Conservation (phyloP, 2,888 invertebrate genomes). For the Drosophila multiciliata region DNA sequence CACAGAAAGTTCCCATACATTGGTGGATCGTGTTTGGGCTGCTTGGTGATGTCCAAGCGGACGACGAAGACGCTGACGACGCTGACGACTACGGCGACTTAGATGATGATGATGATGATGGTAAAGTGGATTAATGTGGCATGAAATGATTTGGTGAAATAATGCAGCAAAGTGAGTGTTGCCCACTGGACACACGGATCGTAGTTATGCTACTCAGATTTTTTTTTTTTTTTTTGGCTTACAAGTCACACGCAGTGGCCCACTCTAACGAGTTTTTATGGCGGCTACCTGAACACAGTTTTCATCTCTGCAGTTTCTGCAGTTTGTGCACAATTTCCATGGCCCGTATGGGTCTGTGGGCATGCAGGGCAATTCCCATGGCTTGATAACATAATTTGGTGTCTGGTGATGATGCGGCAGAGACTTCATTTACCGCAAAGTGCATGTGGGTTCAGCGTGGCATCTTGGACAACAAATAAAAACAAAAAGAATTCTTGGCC, state of each 20-base stretch:
- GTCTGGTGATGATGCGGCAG: conserved; percentile 37
- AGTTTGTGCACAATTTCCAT: conserved; percentile 51
- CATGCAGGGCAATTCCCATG: conserved; percentile 78
- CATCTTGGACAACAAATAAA: conserved; percentile 36
- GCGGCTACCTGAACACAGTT: conserved; percentile 71
- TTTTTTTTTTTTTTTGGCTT: conserved; percentile 16
- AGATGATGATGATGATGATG: conserved; percentile 57
- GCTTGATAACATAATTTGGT: conserved; percentile 79
- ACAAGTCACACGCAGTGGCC: conserved; percentile 71
- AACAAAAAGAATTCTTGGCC: conserved; percentile 25
- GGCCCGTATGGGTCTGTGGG: conserved; percentile 65
- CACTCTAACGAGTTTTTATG: conserved; percentile 74
- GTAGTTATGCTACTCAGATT: conserved; percentile 13
- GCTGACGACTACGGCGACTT: conserved; percentile 8
- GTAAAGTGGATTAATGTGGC: conserved; percentile 66
- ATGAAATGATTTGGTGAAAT: conserved; percentile 65
- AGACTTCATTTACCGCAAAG: conserved; percentile 76
- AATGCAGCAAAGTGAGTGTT: conserved; percentile 51
- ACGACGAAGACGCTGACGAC: conserved; percentile 40
- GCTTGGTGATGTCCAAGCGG: conserved; percentile 55
- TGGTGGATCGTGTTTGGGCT: conserved; percentile 55
- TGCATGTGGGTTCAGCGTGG: conserved; percentile 76
- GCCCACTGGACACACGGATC: conserved; percentile 47
- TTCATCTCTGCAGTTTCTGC: conserved; percentile 16
- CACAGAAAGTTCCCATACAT: conserved; percentile 72